phyloP scores from a whole-genome alignment of 2,797 vertebrate species.

The Molossus alvarezi region DNA sequence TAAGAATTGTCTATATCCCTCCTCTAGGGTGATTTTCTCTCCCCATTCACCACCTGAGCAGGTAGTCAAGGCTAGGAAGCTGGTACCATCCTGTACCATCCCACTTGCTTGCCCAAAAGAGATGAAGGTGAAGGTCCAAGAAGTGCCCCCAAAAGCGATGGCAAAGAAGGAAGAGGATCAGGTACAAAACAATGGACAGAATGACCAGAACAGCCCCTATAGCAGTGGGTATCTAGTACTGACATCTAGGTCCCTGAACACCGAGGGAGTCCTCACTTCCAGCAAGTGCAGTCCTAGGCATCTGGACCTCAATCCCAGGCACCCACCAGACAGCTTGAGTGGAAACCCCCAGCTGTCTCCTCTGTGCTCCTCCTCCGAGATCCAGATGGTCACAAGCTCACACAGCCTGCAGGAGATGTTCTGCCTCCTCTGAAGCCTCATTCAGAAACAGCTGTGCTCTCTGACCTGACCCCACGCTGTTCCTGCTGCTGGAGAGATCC shows the following conservation, averaged over 20 bases:
- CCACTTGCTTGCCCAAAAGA: not conserved
- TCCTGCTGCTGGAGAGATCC: not conserved
- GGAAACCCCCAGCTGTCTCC: not conserved
- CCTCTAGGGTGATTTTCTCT: too few species aligned
- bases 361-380: not conserved
- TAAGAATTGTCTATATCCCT: accelerated
- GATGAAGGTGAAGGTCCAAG: not conserved
- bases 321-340: not conserved
- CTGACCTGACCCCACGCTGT: not conserved
- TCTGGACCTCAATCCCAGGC: too few species aligned
- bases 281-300: accelerated
- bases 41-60: not conserved
- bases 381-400: not conserved
- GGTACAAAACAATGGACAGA: not conserved
- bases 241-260: not conserved
- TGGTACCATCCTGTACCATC: accelerated
- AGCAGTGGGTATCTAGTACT: not conserved
- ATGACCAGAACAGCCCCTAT: accelerated
- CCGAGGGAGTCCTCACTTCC: accelerated
- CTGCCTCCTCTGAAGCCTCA: not conserved
- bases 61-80: not conserved
- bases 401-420: not conserved
- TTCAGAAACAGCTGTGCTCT: too few species aligned
- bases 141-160: not conserved
- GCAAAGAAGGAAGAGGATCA: not conserved